Base-by-base conservation (phyloP, 2,797 vertebrate genomes). In the Microctenopoma steveboyesi region DNA sequence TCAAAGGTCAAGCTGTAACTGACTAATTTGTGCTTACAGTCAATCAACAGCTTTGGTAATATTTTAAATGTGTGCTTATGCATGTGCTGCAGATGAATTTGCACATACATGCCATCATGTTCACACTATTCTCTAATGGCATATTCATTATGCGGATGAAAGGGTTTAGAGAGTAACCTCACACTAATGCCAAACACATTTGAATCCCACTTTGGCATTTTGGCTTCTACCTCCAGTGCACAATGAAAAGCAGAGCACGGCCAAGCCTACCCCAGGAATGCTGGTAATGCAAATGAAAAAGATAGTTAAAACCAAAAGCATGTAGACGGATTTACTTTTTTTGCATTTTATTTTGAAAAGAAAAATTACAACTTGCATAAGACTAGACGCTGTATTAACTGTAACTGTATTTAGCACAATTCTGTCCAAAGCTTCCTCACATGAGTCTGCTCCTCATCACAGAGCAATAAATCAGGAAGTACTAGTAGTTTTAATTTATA, bases 391-490 rank as follows among this genome's bases (percentile, higher is more conserved):
- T 42, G 14, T 53, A 48, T 18, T 18, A 18, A 18, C 18, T 18
- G 18, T 18, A 18, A 18, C 18, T 18, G 18, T 18, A 18, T 18
- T 18, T 47, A 51, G 5, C 16, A n/a, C 6, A 11, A 0, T 37
- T 28, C 27, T 43, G 16, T 56, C 27, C 35, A 50, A 78, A 51
- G 46, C 28, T 18, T 14, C 45, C 64, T 56, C 53, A 69, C 65
- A 15, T 46, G 15, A 33, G 7, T 63, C 22, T 62, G 16, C 55
- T 33, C 35, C n/a, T 7, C 35, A 40, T 48, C 30, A 18, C 6
- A 61, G 59, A 42, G 58, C 45, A 49, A 56, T 83, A 70, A 72
- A 80, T 82, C 76, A 75, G 37, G 18, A 12, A 48, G 13, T 71
- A 59, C 15, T 40, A 53, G 15, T 30, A 12, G 53, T 58, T 13